Evolutionary conservation across 1,140 invertebrate genomes (phyloP).

Genomic region (Phortica variegata): DNA sequence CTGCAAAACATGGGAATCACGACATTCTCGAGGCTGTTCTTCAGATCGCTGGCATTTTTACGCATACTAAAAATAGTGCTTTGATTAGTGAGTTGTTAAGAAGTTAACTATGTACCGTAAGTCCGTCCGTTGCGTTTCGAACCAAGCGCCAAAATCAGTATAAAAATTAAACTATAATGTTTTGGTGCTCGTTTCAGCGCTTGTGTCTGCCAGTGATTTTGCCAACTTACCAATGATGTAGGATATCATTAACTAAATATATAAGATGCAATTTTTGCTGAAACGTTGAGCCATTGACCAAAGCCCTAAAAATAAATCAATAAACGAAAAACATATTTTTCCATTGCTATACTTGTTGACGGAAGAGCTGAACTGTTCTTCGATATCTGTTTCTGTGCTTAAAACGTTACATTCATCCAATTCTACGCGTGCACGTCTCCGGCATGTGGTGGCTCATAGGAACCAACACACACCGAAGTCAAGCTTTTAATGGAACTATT

Average conservation of each 20-base stretch:
- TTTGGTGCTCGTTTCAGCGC: too few relatives aligned
- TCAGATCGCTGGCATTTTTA: conserved; percentile 90
- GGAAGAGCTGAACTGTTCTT: too few relatives aligned
- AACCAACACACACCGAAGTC: too few relatives aligned
- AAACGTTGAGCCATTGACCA: conserved; percentile 76
- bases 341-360: too few relatives aligned
- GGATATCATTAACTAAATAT: conserved; percentile 95
- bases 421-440: too few relatives aligned
- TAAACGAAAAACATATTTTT: conserved; percentile 55
- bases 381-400: too few relatives aligned
- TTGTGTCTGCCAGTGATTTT: too few relatives aligned
- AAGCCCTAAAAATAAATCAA: conserved; percentile 68
- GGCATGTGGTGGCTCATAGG: too few relatives aligned
- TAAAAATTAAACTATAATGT: conserved; percentile 9
- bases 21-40: conserved; percentile 86
- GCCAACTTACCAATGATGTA: conserved; percentile 91
- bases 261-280: conserved; percentile 93
- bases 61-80: conserved; percentile 70
- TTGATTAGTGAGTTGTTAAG: conserved; percentile 7
- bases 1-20: conserved; percentile 97
- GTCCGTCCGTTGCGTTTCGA: background rate
- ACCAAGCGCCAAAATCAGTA: background rate
- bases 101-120: background rate
- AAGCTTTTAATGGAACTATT: too few relatives aligned
- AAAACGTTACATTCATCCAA: too few relatives aligned